Conservation (phyloP, 30 jellyfish, hydroid and myxozoan species). For the Pelagia noctiluca region DNA sequence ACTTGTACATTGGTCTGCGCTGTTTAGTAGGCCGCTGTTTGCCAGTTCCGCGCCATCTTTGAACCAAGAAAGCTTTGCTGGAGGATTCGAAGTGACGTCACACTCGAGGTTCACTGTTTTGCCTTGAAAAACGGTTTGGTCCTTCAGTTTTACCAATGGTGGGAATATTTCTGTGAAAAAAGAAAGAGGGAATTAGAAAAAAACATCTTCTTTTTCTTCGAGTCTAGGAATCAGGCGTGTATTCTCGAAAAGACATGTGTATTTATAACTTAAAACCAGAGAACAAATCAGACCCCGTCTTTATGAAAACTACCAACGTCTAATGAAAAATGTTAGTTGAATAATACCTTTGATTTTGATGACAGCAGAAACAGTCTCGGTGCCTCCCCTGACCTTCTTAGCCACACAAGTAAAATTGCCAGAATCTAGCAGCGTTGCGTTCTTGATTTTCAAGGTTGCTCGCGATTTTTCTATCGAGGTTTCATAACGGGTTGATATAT, state of each 20-base stretch:
- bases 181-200: neutral
- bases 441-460: conserved; percentile 26
- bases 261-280: neutral
- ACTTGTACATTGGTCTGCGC: conserved; percentile 56
- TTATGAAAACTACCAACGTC: neutral
- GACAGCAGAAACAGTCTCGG: neutral
- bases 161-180: conserved; percentile 24
- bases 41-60: conserved; percentile 44
- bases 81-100: conserved; percentile 80
- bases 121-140: conserved; percentile 21
- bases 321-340: neutral
- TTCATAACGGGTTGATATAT: conserved; percentile 4
- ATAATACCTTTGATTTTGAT: conserved; percentile 19
- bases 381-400: conserved; percentile 51
- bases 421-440: conserved; percentile 58
- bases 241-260: neutral
- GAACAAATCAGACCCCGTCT: neutral
- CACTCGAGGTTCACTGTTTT: conserved; percentile 64
- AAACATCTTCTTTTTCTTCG: neutral
- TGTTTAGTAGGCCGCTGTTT: conserved; percentile 28
- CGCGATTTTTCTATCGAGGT: conserved; percentile 14
- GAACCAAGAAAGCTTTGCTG: conserved; percentile 75
- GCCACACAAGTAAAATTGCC: conserved; percentile 88
- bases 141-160: conserved; percentile 35
- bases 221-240: neutral